Conservation (phyloP, 2,888 invertebrate genomes). For the Lampropteryx suffumata region DNA sequence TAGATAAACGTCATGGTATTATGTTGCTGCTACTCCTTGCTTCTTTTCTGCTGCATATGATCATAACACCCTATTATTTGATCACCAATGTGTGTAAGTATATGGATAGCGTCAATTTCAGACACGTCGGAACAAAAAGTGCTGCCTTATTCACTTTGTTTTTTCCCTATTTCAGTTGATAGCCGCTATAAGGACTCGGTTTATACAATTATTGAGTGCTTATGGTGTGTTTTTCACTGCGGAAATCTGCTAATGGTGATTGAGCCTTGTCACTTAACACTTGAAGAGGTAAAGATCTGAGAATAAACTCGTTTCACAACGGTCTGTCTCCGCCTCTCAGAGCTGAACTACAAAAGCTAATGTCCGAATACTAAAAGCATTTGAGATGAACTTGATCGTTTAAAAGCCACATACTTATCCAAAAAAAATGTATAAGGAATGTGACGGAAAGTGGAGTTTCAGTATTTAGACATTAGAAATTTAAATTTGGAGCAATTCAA, state of each 20-base stretch:
- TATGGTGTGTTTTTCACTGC: constrained; percentile 26
- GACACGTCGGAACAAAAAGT: too few relatives aligned
- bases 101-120: not conserved
- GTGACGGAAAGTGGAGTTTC: too few relatives aligned
- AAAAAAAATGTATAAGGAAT: too few relatives aligned
- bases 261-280: constrained; percentile 29
- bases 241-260: constrained; percentile 23
- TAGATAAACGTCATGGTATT: constrained; percentile 63
- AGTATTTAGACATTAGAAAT: too few relatives aligned
- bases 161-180: constrained; percentile 5
- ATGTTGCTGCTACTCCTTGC: constrained; percentile 59
- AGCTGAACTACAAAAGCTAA: too few relatives aligned
- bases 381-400: too few relatives aligned
- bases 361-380: too few relatives aligned
- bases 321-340: too few relatives aligned
- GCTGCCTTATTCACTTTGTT: too few relatives aligned
- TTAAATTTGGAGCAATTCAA: too few relatives aligned
- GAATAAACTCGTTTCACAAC: too few relatives aligned
- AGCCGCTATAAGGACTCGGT: not conserved
- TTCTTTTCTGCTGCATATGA: constrained; percentile 73
- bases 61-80: constrained; percentile 75
- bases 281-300: constrained; percentile 17
- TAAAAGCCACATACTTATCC: too few relatives aligned
- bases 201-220: constrained; percentile 5
- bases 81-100: constrained; percentile 56